phyloP scores from a whole-genome alignment of 1,140 invertebrate species.

The Habropoda laboriosa region DNA sequence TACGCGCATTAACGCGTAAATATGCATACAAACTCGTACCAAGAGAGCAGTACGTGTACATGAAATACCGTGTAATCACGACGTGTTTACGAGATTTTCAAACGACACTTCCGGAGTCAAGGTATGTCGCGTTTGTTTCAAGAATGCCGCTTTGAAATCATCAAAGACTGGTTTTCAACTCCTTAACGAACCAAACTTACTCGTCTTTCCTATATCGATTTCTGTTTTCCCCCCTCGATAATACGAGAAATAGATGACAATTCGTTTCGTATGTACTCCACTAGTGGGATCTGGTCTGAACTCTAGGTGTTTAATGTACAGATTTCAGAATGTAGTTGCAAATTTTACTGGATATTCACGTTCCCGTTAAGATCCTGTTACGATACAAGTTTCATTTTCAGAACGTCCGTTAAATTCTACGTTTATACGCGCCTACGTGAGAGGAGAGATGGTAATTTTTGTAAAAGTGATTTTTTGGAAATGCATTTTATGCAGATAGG shows the following conservation, averaged over 20 bases:
- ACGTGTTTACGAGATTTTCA: background rate
- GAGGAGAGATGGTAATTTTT: too few species aligned
- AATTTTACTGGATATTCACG: background rate
- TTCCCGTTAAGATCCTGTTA: too few species aligned
- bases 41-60: background rate
- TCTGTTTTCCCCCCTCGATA: background rate
- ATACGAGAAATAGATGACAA: background rate
- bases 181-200: background rate
- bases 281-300: background rate
- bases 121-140: background rate
- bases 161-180: conserved; percentile 10
- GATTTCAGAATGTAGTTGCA: background rate
- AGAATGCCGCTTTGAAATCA: background rate
- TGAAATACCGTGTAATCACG: background rate
- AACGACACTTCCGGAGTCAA: background rate
- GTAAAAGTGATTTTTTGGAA: too few species aligned
- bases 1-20: background rate
- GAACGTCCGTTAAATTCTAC: too few species aligned
- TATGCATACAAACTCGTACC: background rate
- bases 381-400: too few species aligned
- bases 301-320: background rate
- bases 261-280: background rate
- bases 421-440: too few species aligned
- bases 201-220: background rate
- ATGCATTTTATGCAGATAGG: too few species aligned